These are phyloP conservation scores for Poeciliopsis retropinna DNA, from an alignment of 2,113 vertebrate genomes.

Conservation along the genomic window DNA sequence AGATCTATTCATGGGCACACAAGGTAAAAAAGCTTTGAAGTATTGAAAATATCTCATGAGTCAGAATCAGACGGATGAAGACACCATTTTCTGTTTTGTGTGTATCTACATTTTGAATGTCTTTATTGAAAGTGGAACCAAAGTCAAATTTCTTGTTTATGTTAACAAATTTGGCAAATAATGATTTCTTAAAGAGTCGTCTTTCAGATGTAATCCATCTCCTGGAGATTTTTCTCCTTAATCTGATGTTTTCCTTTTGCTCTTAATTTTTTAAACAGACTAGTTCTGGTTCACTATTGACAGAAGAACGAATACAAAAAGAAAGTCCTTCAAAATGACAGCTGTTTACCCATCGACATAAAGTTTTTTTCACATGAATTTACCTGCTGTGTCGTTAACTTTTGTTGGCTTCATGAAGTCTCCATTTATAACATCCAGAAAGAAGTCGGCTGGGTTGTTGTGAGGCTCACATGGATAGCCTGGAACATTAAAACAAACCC, in stretches of 20 bases:
- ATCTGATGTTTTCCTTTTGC: not conserved
- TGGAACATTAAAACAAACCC: constrained; percentile 27
- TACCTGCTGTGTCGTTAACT: constrained; percentile 74
- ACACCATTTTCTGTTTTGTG: not conserved
- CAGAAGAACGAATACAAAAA: not conserved
- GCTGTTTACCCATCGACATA: not conserved
- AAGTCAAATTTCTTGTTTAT: too few species aligned
- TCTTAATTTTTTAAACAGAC: not conserved
- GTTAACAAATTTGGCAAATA: too few species aligned
- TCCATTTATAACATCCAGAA: constrained; percentile 93
- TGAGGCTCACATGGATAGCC: constrained; percentile 89
- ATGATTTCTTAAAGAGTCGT: not conserved
- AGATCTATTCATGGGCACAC: constrained; percentile 41
- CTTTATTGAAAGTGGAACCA: too few species aligned
- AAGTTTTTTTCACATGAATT: not conserved
- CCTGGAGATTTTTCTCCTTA: not conserved
- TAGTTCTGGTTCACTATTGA: not conserved
- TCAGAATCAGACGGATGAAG: not conserved
- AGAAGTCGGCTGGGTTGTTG: constrained; percentile 97
- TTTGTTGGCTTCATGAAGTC: constrained; percentile 79
- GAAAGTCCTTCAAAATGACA: not conserved
- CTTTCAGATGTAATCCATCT: too few species aligned
- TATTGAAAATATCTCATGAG: not conserved
- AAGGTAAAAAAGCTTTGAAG: not conserved
- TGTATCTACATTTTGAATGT: too few species aligned